A percentile compares a stretch with the other conserved stretches of the same genome.
Conservation (phyloP, 2,888 invertebrate genomes). For the Nasonia oneida region DNA sequence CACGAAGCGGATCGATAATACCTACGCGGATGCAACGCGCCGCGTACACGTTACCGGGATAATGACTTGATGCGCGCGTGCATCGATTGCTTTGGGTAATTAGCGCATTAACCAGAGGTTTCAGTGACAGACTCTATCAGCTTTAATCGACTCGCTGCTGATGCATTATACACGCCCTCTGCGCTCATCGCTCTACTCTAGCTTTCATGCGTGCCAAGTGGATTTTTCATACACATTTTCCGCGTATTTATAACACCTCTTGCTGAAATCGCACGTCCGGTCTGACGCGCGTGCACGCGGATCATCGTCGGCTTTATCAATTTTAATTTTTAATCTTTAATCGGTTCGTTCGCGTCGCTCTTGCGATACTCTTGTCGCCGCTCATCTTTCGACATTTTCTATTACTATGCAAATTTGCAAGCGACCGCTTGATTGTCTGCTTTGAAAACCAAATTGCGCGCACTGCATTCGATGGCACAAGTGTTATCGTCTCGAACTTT, state of each 20-base stretch:
- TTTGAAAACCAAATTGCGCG: background rate
- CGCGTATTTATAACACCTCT: background rate
- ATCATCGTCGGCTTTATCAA: background rate
- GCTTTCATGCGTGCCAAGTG: background rate
- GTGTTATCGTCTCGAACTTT: background rate
- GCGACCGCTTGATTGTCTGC: background rate
- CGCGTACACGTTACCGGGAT: conserved; percentile 11
- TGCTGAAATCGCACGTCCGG: background rate
- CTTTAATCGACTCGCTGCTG: conserved; percentile 14
- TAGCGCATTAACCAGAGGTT: conserved; percentile 32
- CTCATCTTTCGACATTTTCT: conserved; percentile 6
- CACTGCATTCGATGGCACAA: background rate
- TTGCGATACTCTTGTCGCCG: background rate
- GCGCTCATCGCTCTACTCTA: background rate
- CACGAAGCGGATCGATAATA: background rate
- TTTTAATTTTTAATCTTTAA: conserved; percentile 17
- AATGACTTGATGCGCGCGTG: background rate
- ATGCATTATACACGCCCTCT: background rate
- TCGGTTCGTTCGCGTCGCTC: conserved; percentile 6
- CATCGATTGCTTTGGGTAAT: conserved; percentile 32
- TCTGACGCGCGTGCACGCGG: background rate
- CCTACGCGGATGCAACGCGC: background rate
- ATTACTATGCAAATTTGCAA: background rate
- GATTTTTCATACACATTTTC: background rate
- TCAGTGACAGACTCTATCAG: background rate